phyloP scores from a whole-genome alignment of 2,113 vertebrate genomes.

The Corapipo altera region DNA sequence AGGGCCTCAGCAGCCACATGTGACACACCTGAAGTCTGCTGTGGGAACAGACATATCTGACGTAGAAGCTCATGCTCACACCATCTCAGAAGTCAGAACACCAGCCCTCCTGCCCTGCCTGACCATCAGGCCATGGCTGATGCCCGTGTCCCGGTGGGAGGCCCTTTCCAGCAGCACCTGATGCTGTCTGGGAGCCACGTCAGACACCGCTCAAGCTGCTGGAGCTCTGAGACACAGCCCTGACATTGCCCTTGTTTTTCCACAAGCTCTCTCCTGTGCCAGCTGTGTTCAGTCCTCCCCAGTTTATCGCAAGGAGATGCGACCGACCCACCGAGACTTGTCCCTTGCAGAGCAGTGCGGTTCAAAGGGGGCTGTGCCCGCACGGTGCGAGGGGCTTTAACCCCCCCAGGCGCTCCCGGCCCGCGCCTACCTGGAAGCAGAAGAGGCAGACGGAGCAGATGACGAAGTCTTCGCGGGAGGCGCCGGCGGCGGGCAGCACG shows the following conservation, averaged over 20 bases:
- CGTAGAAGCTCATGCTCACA: too few species aligned
- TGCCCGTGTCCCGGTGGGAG: fast-evolving
- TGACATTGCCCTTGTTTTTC: fast-evolving
- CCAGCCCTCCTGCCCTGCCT: fast-evolving
- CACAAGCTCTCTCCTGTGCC: fast-evolving
- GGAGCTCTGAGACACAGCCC: fast-evolving
- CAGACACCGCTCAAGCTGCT: not conserved
- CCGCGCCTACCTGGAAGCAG: constrained; percentile 88
- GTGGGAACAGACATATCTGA: not conserved
- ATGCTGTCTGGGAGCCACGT: fast-evolving
- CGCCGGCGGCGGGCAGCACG: constrained; percentile 83
- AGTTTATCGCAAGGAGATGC: fast-evolving
- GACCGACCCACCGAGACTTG: fast-evolving
- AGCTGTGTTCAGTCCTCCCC: fast-evolving
- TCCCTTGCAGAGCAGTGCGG: fast-evolving
- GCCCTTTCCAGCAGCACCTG: not conserved
- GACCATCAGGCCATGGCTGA: fast-evolving
- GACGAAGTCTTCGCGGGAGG: constrained; percentile 91
- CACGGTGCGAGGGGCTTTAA: fast-evolving
- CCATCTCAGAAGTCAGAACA: fast-evolving
- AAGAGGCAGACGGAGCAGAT: constrained; percentile 92
- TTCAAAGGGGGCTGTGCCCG: fast-evolving
- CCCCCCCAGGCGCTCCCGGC: too few species aligned
- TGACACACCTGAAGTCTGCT: not conserved
- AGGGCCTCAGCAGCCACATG: fast-evolving